Base-by-base conservation (phyloP, 2,797 vertebrate species). In the Bovichtus diacanthus region DNA sequence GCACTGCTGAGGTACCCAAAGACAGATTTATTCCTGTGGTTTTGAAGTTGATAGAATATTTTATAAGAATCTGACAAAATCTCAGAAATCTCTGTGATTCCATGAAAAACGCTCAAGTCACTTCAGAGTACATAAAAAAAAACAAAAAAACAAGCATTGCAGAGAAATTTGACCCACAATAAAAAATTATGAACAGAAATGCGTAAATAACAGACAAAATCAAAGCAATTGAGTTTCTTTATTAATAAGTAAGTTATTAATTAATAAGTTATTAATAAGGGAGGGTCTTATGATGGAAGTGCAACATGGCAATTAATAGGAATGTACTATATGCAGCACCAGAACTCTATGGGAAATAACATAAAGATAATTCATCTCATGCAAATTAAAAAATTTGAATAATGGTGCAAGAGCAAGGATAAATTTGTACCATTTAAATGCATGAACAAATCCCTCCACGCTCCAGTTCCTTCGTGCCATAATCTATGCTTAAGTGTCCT, bases 321-420 rank as follows among this genome's bases (percentile, higher is more conserved):
- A 53, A 39, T n/a, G 13, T 36, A 10, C n/a, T 46, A 6, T 21
- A 41, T 41, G 61, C 49, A 60, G 47, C 50, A 38, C 5, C 38
- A 66, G 31, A 73, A 61, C 27, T 43, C 72, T 74, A 27, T 11
- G 67, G 69, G 72, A 69, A 60, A 54, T 71, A 64, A 72, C 64
- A 55, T 66, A 64, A n/a, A 36, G 62, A 49, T 84, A 65, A 86
- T 84, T 84, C 15, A 51, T 79, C 76, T 67, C 56, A 85, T 86
- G 78, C 78, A 70, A 80, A 87, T 86, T 74, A 38, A 49, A 10
- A 59, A 86, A 79, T 78, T 47, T 82, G 77, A 50, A 87, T 84
- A 77, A 81, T 70, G 71, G 60, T 66, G 56, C 49, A 62, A 51
- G 46, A 65, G 67, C 54, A 54, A 34, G 74, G 67, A 73, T 83